Percentiles rank a stretch among this genome's conserved stretches.
These are phyloP conservation scores for Tachypleus tridentatus DNA, from an alignment of 1,140 invertebrate genomes.

Conservation along the genomic window DNA sequence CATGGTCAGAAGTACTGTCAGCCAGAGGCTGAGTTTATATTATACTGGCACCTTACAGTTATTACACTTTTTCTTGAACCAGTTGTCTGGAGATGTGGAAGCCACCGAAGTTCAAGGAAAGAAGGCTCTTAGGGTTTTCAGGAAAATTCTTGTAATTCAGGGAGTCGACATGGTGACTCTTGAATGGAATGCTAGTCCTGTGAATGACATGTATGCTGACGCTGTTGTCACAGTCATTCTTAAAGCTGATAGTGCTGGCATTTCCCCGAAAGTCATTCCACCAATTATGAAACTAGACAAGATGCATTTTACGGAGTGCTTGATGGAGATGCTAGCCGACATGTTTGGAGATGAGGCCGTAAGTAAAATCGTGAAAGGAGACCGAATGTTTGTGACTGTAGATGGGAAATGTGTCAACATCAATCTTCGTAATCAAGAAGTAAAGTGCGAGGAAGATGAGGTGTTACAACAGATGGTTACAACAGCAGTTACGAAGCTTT, in stretches of 20 bases:
- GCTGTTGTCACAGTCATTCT: constrained; percentile 59
- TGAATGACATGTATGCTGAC: constrained; percentile 97
- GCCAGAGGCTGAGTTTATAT: constrained; percentile 76
- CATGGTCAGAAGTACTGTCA: constrained; percentile 80
- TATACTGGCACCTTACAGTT: constrained; percentile 65
- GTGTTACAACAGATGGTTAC: constrained; percentile 68
- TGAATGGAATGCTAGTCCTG: constrained; percentile 88
- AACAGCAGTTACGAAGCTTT: constrained; percentile 69
- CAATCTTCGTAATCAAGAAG: constrained; percentile 67
- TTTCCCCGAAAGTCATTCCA: constrained; percentile 11
- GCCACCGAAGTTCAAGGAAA: constrained; percentile 57
- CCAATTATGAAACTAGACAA: constrained; percentile 16
- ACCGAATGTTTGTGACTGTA: constrained; percentile 71
- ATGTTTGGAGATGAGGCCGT: constrained; percentile 92
- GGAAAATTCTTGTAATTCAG: constrained; percentile 63
- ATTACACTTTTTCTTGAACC: constrained; percentile 68
- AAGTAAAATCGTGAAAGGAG: constrained; percentile 87
- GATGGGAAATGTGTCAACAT: constrained; percentile 74
- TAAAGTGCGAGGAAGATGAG: constrained; percentile 66
- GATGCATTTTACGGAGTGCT: constrained; percentile 54
- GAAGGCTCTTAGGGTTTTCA: constrained; percentile 52
- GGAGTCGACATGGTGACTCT: constrained; percentile 71
- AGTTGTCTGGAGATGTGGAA: constrained; percentile 69
- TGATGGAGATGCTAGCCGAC: constrained; percentile 82
- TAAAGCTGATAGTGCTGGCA: constrained; percentile 11